Percentiles rank a stretch among this genome's conserved stretches.
Conservation (phyloP, 2,888 invertebrate species). For the Hydropsyche betteni region DNA sequence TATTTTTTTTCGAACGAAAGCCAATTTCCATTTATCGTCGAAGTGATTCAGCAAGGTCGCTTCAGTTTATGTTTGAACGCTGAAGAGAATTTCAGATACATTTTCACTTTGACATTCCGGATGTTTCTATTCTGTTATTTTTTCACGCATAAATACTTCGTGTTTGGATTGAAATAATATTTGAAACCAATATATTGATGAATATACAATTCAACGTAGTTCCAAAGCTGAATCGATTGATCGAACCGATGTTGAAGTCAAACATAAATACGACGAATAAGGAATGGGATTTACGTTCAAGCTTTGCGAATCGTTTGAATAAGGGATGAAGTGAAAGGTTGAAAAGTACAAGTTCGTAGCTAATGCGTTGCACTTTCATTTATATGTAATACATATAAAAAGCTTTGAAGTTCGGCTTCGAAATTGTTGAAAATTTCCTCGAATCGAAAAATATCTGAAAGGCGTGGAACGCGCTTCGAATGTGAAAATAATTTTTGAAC, state of each 20-base stretch:
- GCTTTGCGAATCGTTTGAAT: slow-evolving; percentile 6
- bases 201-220: background rate
- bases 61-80: too few relatives aligned
- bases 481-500: too few relatives aligned
- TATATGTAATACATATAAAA: slow-evolving; percentile 5
- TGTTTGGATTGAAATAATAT: background rate
- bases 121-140: too few relatives aligned
- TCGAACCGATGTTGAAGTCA: slow-evolving; percentile 27
- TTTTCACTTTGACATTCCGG: too few relatives aligned
- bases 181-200: background rate
- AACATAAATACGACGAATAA: slow-evolving; percentile 35
- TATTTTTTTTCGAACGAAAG: slow-evolving; percentile 24
- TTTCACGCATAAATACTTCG: too few relatives aligned
- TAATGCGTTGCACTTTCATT: slow-evolving; percentile 5
- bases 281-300: slow-evolving; percentile 24
- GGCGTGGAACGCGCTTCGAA: too few relatives aligned
- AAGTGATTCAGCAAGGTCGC: slow-evolving; percentile 22
- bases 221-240: slow-evolving; percentile 23
- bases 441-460: too few relatives aligned
- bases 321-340: slow-evolving; percentile 14
- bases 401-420: too few relatives aligned
- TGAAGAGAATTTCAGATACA: too few relatives aligned
- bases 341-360: slow-evolving; percentile 21
- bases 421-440: too few relatives aligned
- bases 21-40: slow-evolving; percentile 30